Evolutionary conservation across 2,797 vertebrate genomes (phyloP).

Genomic region (Microchirus variegatus): DNA sequence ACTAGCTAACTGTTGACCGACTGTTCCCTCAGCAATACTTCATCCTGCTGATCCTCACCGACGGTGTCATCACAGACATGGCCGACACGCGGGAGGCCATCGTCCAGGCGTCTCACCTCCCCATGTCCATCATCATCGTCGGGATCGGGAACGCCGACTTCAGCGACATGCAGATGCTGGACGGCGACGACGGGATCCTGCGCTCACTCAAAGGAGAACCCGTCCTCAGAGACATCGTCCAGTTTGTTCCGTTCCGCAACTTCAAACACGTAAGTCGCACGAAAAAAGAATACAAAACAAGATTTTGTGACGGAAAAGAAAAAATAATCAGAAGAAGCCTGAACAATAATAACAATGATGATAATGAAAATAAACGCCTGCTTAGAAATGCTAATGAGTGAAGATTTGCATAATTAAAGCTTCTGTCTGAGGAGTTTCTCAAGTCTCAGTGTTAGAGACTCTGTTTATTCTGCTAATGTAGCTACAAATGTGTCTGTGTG

Average conservation of each 20-base stretch:
- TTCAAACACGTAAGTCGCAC: constrained; percentile 92
- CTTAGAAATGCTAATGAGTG: too few relatives aligned
- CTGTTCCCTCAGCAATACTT: constrained; percentile 92
- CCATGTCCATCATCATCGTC: constrained; percentile 98
- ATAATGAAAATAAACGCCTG: too few relatives aligned
- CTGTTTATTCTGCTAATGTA: too few relatives aligned
- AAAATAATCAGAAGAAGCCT: too few relatives aligned
- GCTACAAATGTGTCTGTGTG: too few relatives aligned
- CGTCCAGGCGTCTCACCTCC: constrained; percentile 95
- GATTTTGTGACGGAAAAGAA: too few relatives aligned
- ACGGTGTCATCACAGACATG: constrained; percentile 99
- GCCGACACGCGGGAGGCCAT: constrained; percentile 97
- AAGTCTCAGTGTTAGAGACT: too few relatives aligned
- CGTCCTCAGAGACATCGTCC: constrained; percentile 94
- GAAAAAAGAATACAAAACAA: too few relatives aligned
- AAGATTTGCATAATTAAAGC: too few relatives aligned
- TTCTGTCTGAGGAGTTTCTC: too few relatives aligned
- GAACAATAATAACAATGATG: too few relatives aligned
- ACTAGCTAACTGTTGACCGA: neutral
- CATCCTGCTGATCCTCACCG: constrained; percentile 96
- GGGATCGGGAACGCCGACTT: constrained; percentile 96
- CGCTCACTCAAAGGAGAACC: constrained; percentile 95
- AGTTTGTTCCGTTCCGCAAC: constrained; percentile 97
- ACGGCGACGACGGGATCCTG: constrained; percentile 94
- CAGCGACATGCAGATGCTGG: constrained; percentile 98